These are phyloP conservation scores for Montipora sp. DNA, from an alignment of 64 coral and sea anemone species.

Conservation along the genomic window DNA sequence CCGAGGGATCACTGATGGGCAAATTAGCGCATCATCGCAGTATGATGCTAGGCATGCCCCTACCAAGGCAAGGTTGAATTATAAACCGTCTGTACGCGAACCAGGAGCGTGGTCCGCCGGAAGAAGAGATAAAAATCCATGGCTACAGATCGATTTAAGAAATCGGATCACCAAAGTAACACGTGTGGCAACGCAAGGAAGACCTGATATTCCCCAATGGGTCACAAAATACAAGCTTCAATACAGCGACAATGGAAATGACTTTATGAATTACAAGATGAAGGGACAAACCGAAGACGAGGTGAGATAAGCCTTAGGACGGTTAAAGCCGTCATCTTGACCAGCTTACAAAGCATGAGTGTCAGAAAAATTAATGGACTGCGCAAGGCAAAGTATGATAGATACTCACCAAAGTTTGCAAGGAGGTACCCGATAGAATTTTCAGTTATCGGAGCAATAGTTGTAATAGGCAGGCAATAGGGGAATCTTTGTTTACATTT, in stretches of 20 bases:
- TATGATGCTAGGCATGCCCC: background rate
- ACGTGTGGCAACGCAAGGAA: slow-evolving; percentile 25
- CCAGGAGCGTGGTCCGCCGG: background rate
- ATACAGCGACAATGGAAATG: background rate
- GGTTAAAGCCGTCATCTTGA: too few relatives aligned
- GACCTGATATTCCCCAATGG: background rate
- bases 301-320: background rate
- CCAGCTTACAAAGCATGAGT: too few relatives aligned
- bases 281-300: background rate
- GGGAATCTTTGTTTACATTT: too few relatives aligned
- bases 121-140: background rate
- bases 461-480: too few relatives aligned
- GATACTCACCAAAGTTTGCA: too few relatives aligned
- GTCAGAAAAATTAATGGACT: too few relatives aligned
- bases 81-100: background rate
- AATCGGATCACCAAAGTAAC: background rate
- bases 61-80: background rate
- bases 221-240: slow-evolving; percentile 15
- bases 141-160: slow-evolving; percentile 21
- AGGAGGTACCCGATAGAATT: too few relatives aligned
- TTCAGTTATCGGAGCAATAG: too few relatives aligned
- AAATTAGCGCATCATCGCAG: slow-evolving; percentile 2
- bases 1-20: background rate
- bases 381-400: too few relatives aligned
- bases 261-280: background rate